phyloP scores from a whole-genome alignment of 2,888 invertebrate genomes.

The Rhamnusium bicolor region DNA sequence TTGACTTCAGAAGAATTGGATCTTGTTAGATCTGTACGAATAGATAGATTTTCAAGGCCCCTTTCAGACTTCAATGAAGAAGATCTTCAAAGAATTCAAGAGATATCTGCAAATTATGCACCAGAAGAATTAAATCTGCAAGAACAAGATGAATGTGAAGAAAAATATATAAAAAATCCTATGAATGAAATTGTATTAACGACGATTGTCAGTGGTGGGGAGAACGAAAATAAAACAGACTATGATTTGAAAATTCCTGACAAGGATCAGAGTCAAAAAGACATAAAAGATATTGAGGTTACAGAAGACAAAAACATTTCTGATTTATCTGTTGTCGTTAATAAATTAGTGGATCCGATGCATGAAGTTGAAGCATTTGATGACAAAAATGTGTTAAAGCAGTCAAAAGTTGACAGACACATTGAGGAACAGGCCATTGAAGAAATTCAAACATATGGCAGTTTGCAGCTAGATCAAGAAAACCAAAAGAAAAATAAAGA shows the following conservation, averaged over 20 bases:
- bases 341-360: not conserved
- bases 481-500: not conserved
- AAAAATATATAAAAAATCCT: not conserved
- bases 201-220: not conserved
- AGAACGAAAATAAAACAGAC: not conserved
- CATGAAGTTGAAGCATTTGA: not conserved
- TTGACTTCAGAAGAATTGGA: slow-evolving; percentile 48
- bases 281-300: not conserved
- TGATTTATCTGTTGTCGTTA: not conserved
- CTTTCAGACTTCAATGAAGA: slow-evolving; percentile 61
- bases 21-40: slow-evolving; percentile 38
- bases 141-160: not conserved
- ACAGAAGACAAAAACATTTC: not conserved
- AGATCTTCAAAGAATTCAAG: slow-evolving; percentile 59
- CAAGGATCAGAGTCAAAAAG: not conserved
- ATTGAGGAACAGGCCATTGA: not conserved
- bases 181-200: not conserved
- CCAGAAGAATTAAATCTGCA: not conserved
- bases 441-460: not conserved
- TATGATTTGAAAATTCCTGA: not conserved
- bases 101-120: slow-evolving; percentile 52
- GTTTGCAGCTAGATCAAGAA: not conserved
- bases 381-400: not conserved
- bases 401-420: not conserved
- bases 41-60: slow-evolving; percentile 48